Evolutionary conservation across 2,113 vertebrate genomes (phyloP).

Genomic region (Eupsittula cactorum): DNA sequence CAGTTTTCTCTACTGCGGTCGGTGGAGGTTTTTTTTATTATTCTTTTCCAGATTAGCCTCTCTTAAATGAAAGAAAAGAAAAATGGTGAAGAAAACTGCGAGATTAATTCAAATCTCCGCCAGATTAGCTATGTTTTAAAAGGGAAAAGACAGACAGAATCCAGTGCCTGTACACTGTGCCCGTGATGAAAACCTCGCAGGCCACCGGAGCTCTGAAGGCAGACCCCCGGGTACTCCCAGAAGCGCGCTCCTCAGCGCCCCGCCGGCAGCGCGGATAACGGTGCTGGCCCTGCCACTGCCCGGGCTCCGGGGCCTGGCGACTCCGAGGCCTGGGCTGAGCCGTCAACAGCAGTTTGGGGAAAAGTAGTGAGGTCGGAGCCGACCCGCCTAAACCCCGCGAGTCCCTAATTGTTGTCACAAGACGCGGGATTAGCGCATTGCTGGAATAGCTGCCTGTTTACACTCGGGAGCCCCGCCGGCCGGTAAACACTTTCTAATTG

Average conservation of each 20-base stretch:
- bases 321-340: neutral
- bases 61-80: neutral
- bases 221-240: neutral
- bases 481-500: slow-evolving; percentile 99
- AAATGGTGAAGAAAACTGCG: neutral
- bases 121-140: neutral
- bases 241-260: neutral
- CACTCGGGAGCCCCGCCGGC: slow-evolving; percentile 82
- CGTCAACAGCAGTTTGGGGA: slow-evolving; percentile 33
- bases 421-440: slow-evolving; percentile 98
- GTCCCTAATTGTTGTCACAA: slow-evolving; percentile 98
- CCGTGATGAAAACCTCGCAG: neutral
- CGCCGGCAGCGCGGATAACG: too few species aligned
- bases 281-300: neutral
- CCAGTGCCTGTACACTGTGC: too few species aligned
- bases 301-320: neutral
- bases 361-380: slow-evolving; percentile 80
- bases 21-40: neutral
- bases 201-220: neutral
- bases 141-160: neutral
- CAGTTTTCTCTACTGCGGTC: neutral
- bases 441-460: slow-evolving; percentile 99
- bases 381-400: slow-evolving; percentile 82
- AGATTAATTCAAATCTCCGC: neutral
- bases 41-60: neutral